A percentile compares a stretch with the other conserved stretches of the same genome.
Evolutionary conservation across 2,888 invertebrate species (phyloP).

Genomic region (Drosophila pseudotakahashii): DNA sequence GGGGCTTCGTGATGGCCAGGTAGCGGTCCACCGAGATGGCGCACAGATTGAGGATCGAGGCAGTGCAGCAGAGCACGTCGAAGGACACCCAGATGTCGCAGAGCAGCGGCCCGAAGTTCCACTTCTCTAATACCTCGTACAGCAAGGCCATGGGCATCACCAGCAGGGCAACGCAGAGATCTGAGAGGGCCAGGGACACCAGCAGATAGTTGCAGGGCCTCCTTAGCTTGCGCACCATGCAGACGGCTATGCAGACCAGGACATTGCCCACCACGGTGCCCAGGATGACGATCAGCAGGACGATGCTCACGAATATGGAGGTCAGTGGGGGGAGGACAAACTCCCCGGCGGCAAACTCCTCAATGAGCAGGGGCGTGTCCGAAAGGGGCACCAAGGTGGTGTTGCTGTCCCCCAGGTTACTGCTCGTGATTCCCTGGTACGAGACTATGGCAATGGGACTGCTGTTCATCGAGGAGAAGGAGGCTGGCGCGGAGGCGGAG

Average conservation of each 20-base stretch:
- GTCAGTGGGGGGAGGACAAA: constrained; percentile 82
- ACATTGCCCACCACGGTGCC: constrained; percentile 95
- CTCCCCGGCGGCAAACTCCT: constrained; percentile 56
- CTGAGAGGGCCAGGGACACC: constrained; percentile 97
- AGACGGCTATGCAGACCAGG: constrained; percentile 97
- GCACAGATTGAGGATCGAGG: constrained; percentile 98
- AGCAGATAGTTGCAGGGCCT: constrained; percentile 95
- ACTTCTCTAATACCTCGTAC: constrained; percentile 95
- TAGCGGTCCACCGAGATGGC: constrained; percentile 99
- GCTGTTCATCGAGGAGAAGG: constrained; percentile 43
- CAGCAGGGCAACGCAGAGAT: constrained; percentile 96
- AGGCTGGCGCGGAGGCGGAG: too few species aligned
- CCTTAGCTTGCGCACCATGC: constrained; percentile 95
- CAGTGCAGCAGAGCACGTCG: constrained; percentile 98
- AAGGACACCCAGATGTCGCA: constrained; percentile 99
- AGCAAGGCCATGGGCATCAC: constrained; percentile 99
- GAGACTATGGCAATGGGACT: constrained; percentile 58
- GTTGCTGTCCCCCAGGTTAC: constrained; percentile 65
- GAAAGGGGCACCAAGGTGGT: constrained; percentile 55
- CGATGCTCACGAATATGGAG: constrained; percentile 89
- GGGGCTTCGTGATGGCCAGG: constrained; percentile 95
- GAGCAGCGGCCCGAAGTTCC: constrained; percentile 96
- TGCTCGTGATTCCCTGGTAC: constrained; percentile 58
- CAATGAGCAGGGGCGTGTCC: constrained; percentile 54
- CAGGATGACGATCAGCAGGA: constrained; percentile 90